phyloP scores from a whole-genome alignment of 2,113 vertebrate species.

The Zingel zingel region DNA sequence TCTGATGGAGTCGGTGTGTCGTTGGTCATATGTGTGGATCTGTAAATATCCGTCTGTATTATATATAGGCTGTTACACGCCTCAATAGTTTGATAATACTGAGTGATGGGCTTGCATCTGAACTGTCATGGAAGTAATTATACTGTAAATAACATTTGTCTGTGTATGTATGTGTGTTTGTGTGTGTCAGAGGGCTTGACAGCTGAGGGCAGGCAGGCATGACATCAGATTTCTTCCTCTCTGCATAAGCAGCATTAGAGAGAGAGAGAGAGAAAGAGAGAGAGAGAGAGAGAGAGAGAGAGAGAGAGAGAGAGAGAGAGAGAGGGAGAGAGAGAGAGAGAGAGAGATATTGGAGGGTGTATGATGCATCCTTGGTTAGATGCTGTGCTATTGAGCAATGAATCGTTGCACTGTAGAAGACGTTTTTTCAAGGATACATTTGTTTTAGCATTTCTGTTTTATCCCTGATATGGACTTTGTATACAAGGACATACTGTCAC shows the following conservation, averaged over 20 bases:
- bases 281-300: conserved; percentile 2
- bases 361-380: conserved; percentile 59
- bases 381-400: conserved; percentile 36
- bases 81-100: conserved; percentile 67
- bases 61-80: conserved; percentile 54
- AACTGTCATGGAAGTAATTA: conserved; percentile 77
- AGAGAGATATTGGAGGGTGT: conserved; percentile 27
- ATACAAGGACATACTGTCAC: background rate
- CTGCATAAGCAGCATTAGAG: conserved; percentile 58
- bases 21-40: conserved; percentile 13
- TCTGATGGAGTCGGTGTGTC: background rate
- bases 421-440: conserved; percentile 29
- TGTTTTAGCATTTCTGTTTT: conserved; percentile 23
- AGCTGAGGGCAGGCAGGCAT: conserved; percentile 74
- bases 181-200: conserved; percentile 62
- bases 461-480: background rate
- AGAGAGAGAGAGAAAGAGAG: conserved; percentile 1
- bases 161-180: conserved; percentile 55
- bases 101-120: conserved; percentile 67
- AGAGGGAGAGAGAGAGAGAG: background rate
- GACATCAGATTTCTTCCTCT: conserved; percentile 72
- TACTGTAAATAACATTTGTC: conserved; percentile 74
- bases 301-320: conserved; percentile 4
- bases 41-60: conserved; percentile 36
- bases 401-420: conserved; percentile 18